phyloP scores from a whole-genome alignment of 1,140 invertebrate genomes.

The Marisa cornuarietis region DNA sequence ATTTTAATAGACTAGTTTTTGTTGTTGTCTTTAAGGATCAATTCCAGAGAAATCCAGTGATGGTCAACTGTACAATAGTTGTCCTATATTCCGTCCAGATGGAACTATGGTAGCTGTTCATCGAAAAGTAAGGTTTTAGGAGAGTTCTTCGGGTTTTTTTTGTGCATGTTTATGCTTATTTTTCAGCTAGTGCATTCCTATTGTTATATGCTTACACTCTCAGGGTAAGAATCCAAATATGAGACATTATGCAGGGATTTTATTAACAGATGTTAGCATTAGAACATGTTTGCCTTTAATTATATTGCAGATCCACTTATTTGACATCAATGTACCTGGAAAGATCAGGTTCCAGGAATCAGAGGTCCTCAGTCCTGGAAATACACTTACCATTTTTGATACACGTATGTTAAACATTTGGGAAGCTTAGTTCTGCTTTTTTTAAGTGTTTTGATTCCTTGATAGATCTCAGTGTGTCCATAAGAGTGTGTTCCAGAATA shows the following conservation, averaged over 20 bases:
- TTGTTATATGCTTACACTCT: too few species aligned
- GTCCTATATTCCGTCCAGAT: slow-evolving; percentile 84
- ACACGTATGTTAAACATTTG: slow-evolving; percentile 60
- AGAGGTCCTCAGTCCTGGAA: slow-evolving; percentile 81
- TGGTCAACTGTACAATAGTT: slow-evolving; percentile 87
- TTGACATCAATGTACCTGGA: slow-evolving; percentile 93
- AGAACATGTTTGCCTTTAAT: slow-evolving; percentile 30
- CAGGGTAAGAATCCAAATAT: too few species aligned
- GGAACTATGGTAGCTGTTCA: slow-evolving; percentile 76
- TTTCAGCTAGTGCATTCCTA: neutral
- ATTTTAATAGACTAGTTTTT: neutral
- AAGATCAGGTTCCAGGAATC: slow-evolving; percentile 95
- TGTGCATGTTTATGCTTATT: neutral
- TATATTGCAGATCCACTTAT: slow-evolving; percentile 82
- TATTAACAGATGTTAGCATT: too few species aligned
- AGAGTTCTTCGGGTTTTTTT: neutral
- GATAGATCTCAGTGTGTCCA: neutral
- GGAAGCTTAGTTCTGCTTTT: too few species aligned
- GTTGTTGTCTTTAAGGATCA: slow-evolving; percentile 70
- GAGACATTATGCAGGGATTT: too few species aligned
- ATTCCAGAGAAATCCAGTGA: slow-evolving; percentile 80
- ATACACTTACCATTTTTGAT: slow-evolving; percentile 79
- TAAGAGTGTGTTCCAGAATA: neutral
- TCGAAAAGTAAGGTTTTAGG: slow-evolving; percentile 64
- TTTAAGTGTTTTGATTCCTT: too few species aligned